A percentile compares a stretch with the other conserved stretches of the same genome.
These are phyloP conservation scores for Drosophila lacicola DNA, from an alignment of 2,888 invertebrate species.

Conservation along the genomic window DNA sequence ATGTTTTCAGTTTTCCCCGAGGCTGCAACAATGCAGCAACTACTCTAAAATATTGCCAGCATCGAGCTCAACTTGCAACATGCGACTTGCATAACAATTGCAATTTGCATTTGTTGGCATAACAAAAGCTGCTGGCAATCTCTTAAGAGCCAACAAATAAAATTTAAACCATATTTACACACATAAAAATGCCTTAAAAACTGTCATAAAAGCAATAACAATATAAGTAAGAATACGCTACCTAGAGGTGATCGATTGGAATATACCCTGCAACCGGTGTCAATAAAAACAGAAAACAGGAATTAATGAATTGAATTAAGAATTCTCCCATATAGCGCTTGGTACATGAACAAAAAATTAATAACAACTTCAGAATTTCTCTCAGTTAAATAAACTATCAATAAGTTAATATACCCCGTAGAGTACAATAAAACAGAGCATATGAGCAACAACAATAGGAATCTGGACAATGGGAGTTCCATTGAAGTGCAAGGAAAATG, in stretches of 20 bases:
- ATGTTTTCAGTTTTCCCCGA: neutral
- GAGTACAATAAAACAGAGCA: neutral
- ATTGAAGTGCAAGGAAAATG: conserved; percentile 48
- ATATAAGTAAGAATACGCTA: neutral
- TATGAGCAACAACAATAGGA: conserved; percentile 20
- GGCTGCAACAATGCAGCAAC: conserved; percentile 25
- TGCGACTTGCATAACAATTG: conserved; percentile 56
- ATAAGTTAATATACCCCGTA: neutral
- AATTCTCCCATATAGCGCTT: no score
- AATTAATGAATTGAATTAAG: no score
- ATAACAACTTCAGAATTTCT: no score
- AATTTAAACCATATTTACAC: conserved; percentile 63
- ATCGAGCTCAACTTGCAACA: conserved; percentile 18
- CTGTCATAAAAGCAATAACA: conserved; percentile 41
- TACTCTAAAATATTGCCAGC: conserved; percentile 22
- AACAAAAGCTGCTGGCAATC: conserved; percentile 50
- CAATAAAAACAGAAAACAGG: no score
- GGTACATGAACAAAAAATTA: no score
- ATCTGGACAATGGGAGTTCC: conserved; percentile 36
- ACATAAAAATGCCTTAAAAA: conserved; percentile 63
- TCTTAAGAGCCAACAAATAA: conserved; percentile 54
- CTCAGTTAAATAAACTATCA: no score
- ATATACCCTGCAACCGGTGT: neutral
- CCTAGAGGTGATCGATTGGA: neutral
- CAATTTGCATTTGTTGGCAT: conserved; percentile 57